phyloP scores from a whole-genome alignment of 2,888 invertebrate species.

The Luperina nickerlii region DNA sequence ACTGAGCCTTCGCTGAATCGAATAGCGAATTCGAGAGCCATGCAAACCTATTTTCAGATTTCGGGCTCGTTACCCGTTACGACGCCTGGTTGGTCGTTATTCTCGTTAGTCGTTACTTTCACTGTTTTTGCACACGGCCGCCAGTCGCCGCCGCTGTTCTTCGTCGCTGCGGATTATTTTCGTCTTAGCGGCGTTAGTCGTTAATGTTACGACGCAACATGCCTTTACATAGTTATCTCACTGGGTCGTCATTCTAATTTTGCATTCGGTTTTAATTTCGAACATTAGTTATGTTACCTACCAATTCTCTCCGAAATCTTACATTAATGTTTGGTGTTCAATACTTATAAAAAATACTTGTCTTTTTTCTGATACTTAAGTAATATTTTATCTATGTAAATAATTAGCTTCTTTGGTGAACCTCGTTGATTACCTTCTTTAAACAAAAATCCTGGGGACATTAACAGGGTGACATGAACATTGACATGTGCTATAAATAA shows the following conservation, averaged over 20 bases:
- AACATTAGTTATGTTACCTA: background rate
- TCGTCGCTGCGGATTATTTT: conserved; percentile 65
- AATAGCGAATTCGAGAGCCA: conserved; percentile 73
- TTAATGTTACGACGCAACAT: conserved; percentile 58
- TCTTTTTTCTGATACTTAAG: background rate
- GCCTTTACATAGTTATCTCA: conserved; percentile 13
- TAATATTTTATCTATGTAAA: too few relatives aligned
- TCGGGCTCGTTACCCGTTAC: conserved; percentile 75
- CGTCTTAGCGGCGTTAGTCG: conserved; percentile 57
- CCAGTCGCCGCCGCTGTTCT: conserved; percentile 62
- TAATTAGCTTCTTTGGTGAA: background rate
- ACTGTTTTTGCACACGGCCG: conserved; percentile 60
- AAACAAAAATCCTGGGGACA: too few relatives aligned
- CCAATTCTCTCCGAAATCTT: too few relatives aligned
- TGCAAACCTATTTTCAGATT: conserved; percentile 76
- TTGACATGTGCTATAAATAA: background rate
- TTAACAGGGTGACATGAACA: background rate
- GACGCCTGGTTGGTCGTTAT: conserved; percentile 79
- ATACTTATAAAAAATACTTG: background rate
- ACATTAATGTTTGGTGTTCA: background rate
- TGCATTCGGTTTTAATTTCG: background rate
- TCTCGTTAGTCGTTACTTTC: conserved; percentile 80
- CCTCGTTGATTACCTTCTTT: background rate
- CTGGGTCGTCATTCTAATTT: conserved; percentile 30
- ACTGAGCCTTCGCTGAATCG: conserved; percentile 80